Evolutionary conservation across 2,797 vertebrate species (phyloP), one percentile per base, ranked within the genome.

Genomic region (Simalia tracyae): DNA sequence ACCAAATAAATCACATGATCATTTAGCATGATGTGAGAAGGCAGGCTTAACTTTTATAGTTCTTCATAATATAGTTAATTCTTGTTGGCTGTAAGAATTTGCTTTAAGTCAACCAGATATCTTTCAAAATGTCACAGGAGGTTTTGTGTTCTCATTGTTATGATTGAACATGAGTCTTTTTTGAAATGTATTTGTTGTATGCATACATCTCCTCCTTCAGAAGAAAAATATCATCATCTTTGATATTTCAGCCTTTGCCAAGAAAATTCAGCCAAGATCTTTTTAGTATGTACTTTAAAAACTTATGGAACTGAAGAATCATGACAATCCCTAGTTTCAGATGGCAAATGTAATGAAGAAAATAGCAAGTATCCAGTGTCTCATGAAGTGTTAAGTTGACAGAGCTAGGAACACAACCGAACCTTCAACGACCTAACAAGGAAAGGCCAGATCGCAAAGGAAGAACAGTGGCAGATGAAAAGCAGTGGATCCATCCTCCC

Each of bases 201-300:
- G 57, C 54, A 54, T 57, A 86, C n/a, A 92, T 5, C 10, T 76
- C 26, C 81, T 89, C n/a, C 64, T 61, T 28, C 28, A 63, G 22
- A 63, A 63, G 22, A 63, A 19, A 68, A 86, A 86, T 54, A 54
- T 86, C 84, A 86, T 46, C 5, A 61, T 63, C 22, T 60, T 42
- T 61, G 84, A n/a, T 90, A 86, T 81, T 90, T 87, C 86, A 56
- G 3, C 57, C n/a, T 56, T 76, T 63, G 84, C 28, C 57, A 87
- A 87, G 22, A 89, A 87, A 90, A 90, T 85, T 72, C 88, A 50
- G 66, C 17, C 84, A 92, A 84, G 24, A 68, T 63, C 46, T 28
- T 81, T 10, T 81, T 63, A 90, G 84, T 15, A 42, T 81, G 61
- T 76, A 84, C 59, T 84, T 84, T n/a, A 36, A 63, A 86, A 64